Evolutionary conservation across 2,797 vertebrate genomes (phyloP).

Genomic region (Calcarius lapponicus): DNA sequence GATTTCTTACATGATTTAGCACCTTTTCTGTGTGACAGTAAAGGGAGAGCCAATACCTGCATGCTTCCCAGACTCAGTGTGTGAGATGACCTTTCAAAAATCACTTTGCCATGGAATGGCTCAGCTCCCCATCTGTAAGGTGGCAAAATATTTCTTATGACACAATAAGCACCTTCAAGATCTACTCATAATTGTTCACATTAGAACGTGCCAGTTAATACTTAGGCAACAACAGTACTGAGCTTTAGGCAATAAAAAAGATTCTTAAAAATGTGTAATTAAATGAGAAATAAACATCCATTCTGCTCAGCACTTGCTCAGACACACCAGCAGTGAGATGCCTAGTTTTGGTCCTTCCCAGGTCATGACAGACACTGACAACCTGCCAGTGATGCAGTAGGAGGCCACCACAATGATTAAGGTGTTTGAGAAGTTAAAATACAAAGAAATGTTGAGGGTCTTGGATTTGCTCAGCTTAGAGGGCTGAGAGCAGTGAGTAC

Average conservation of each 20-base stretch:
- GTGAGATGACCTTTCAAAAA: background rate
- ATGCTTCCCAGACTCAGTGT: background rate
- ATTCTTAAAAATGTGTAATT: background rate
- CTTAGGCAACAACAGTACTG: background rate
- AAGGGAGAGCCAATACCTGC: background rate
- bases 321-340: background rate
- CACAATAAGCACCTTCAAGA: background rate
- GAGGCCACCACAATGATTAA: background rate
- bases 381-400: background rate
- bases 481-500: background rate
- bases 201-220: background rate
- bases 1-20: background rate
- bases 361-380: background rate
- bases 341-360: background rate
- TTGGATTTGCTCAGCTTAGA: background rate
- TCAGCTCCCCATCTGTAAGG: background rate
- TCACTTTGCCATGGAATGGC: background rate
- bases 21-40: background rate
- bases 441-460: fast-evolving
- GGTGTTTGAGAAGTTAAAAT: background rate
- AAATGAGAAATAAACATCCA: background rate
- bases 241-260: background rate
- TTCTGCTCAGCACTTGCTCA: background rate
- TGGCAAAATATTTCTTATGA: background rate
- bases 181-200: background rate